Percentiles rank a stretch among this genome's conserved stretches.
Conservation (phyloP, 1,140 invertebrate genomes). For the Belonocnema kinseyi region DNA sequence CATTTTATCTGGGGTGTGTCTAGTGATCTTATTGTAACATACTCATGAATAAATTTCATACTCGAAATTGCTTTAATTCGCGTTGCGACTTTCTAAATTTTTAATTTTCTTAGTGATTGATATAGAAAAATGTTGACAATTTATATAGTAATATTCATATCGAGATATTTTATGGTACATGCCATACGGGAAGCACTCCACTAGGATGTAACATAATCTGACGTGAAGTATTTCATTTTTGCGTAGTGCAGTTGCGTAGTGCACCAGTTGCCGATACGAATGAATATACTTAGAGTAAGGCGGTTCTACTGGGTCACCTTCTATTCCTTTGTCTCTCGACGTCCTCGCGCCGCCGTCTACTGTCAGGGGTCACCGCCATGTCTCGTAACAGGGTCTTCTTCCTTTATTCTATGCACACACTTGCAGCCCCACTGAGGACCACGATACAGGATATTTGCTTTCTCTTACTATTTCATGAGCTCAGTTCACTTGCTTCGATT, state of each 20-base stretch:
- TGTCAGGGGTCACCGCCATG: neutral
- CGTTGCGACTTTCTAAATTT: too few species aligned
- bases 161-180: too few species aligned
- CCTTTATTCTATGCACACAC: constrained; percentile 22
- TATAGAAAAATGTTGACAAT: too few species aligned
- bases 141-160: too few species aligned
- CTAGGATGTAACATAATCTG: constrained; percentile 53
- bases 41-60: too few species aligned
- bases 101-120: too few species aligned
- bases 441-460: constrained; percentile 49
- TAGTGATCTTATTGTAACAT: too few species aligned
- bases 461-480: constrained; percentile 56
- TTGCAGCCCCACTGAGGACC: constrained; percentile 32
- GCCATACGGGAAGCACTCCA: constrained; percentile 32
- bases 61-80: too few species aligned
- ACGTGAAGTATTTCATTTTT: constrained; percentile 53
- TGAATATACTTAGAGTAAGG: constrained; percentile 27
- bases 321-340: neutral
- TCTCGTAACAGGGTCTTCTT: neutral
- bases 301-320: constrained; percentile 33
- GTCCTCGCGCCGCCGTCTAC: neutral
- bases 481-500: constrained; percentile 32
- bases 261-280: constrained; percentile 30
- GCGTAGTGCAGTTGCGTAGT: constrained; percentile 25
- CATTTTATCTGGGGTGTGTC: too few species aligned